Percentiles rank a stretch among this genome's conserved stretches.
These are phyloP conservation scores for Deilephila elpenor DNA, from an alignment of 2,888 invertebrate genomes.

Conservation along the genomic window DNA sequence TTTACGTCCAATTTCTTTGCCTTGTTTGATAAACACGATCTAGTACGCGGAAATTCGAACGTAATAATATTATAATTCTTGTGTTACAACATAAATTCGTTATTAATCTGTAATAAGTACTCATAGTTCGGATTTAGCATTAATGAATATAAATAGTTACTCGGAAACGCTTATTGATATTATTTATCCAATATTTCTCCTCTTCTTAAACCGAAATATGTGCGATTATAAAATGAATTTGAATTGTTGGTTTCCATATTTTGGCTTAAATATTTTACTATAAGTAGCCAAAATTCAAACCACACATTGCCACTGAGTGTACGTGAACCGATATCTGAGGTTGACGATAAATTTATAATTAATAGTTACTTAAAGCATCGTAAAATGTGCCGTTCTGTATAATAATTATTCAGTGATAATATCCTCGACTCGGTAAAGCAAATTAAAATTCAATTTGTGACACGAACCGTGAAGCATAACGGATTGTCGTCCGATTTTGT, in stretches of 20 bases:
- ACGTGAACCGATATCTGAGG: conserved; percentile 10
- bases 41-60: conserved; percentile 9
- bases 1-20: conserved; percentile 43
- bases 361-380: conserved; percentile 66
- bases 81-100: conserved; percentile 1
- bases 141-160: background rate
- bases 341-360: conserved; percentile 32
- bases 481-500: conserved; percentile 78
- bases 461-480: conserved; percentile 79
- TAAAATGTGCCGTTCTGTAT: conserved; percentile 70
- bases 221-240: background rate
- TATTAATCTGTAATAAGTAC: too few relatives aligned
- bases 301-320: background rate
- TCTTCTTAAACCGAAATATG: background rate
- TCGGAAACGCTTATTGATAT: too few relatives aligned
- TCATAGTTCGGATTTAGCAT: background rate
- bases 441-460: conserved; percentile 83
- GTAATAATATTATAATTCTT: background rate
- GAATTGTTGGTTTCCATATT: background rate
- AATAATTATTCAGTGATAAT: conserved; percentile 80
- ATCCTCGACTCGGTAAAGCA: conserved; percentile 79
- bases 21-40: conserved; percentile 11
- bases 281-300: conserved; percentile 10
- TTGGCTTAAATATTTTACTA: background rate
- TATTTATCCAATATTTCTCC: background rate